Evolutionary conservation across 2,888 invertebrate genomes (phyloP).

Genomic region (Drosophila paranaensis): DNA sequence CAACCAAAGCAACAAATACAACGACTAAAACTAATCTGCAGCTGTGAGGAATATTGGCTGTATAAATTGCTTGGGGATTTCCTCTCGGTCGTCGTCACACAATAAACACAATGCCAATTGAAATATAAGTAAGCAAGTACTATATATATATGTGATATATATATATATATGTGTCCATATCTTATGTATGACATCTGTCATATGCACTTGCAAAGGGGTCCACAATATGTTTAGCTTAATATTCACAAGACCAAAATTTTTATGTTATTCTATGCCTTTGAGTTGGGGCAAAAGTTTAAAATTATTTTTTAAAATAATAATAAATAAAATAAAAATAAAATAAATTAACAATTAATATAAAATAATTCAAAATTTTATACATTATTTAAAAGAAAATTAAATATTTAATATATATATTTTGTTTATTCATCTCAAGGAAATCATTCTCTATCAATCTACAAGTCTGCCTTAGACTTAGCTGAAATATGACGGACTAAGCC

Average conservation of each 20-base stretch:
- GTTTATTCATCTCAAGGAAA: no score
- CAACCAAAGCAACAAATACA: constrained; percentile 6
- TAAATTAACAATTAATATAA: no score
- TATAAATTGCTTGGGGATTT: constrained; percentile 68
- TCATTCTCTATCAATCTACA: no score
- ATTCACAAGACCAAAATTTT: neutral
- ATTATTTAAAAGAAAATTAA: no score
- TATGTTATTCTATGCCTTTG: neutral
- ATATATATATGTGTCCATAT: neutral
- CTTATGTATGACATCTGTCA: neutral
- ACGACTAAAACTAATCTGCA: constrained; percentile 58
- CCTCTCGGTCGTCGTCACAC: constrained; percentile 51
- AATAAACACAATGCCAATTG: constrained; percentile 55
- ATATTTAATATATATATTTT: no score
- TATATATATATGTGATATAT: neutral
- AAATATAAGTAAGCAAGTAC: constrained; percentile 40
- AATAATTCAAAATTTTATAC: no score
- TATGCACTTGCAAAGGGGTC: neutral
- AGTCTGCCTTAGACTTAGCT: no score
- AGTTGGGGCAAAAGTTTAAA: no score
- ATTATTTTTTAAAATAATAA: neutral
- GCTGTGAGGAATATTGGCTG: constrained; percentile 57
- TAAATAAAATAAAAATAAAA: no score
- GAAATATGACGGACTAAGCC: no score
- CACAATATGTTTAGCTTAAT: neutral